These are phyloP conservation scores for Aphidius colemani DNA, from an alignment of 2,888 invertebrate genomes.

Conservation along the genomic window DNA sequence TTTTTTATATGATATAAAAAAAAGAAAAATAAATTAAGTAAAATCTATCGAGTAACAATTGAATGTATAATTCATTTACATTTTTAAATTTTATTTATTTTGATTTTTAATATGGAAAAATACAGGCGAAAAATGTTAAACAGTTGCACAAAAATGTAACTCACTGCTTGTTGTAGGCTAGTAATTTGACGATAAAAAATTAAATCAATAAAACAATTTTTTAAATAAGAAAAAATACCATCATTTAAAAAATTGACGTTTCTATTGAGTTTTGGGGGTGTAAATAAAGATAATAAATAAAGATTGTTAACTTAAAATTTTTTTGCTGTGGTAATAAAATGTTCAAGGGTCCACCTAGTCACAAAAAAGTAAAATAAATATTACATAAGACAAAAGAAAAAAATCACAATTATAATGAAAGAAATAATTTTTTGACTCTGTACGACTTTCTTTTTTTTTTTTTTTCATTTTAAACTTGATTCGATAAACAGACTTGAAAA, in stretches of 20 bases:
- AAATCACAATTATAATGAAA: background rate
- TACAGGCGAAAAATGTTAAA: no score
- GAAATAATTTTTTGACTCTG: slow-evolving; percentile 4
- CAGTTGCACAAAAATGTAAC: background rate
- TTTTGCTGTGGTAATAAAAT: slow-evolving; percentile 41
- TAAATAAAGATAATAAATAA: slow-evolving; percentile 46
- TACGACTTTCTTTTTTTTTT: background rate
- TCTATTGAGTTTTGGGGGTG: slow-evolving; percentile 49
- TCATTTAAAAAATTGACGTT: slow-evolving; percentile 36
- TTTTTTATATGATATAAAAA: slow-evolving; percentile 8
- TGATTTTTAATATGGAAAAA: no score
- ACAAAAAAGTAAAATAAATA: no score
- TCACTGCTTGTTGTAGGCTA: slow-evolving; percentile 23
- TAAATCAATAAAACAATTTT: slow-evolving; percentile 8
- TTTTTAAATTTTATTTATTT: no score
- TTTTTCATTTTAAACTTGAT: no score
- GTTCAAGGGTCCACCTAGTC: no score
- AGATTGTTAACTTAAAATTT: slow-evolving; percentile 34
- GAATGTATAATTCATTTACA: no score
- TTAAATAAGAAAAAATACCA: slow-evolving; percentile 14
- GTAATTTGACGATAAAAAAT: slow-evolving; percentile 1
- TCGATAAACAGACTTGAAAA: background rate
- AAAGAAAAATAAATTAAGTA: background rate
- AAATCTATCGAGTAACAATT: background rate
- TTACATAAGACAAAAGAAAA: no score